Evolutionary conservation across 2,113 vertebrate genomes (phyloP), one percentile per base, ranked within the genome.

Genomic region (Cololabis saira): DNA sequence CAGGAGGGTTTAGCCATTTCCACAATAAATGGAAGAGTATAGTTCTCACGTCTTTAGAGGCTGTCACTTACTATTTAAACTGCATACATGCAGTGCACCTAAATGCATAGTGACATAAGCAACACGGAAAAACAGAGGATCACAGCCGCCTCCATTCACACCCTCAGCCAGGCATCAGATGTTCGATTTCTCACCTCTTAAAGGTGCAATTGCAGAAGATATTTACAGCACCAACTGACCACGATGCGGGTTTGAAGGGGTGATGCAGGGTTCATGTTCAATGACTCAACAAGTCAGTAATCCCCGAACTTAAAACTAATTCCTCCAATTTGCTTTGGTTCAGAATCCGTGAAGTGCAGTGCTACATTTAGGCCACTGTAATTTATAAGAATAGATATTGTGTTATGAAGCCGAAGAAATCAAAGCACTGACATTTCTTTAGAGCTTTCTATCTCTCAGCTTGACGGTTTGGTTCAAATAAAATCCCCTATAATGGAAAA

Each of bases 101-200:
- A 78, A 76, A 60, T 42, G 54, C 12, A 43, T 2, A 52, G 47
- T 50, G 50, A 80, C 77, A 75, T 66, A 80, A 73, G 30, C 61
- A 76, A 24, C 27, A 67, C 76, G 57, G 52, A 67, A 19, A 68
- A 64, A 83, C 67, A 22, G 12, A 62, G 21, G 55, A 81, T 58
- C 65, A 57, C 55, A 60, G 68, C 78, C 61, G 12, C 78, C 75
- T 66, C 65, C 74, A 63, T 86, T 74, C 71, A 69, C 73, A 67
- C 74, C 67, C 67, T 83, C 76, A 12, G 61, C 77, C 57, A 71
- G 60, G 71, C 66, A 68, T 76, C 71, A 79, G 55, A 78, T 80
- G 76, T 78, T 87, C 21, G 16, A 78, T 82, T 87, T 81, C 74
- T 72, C 76, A 40, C 79, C 72, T 84, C 74, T 66, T 81, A 62